Evolutionary conservation across 2,888 invertebrate species (phyloP).

Genomic region (Leptogaster cylindrica): DNA sequence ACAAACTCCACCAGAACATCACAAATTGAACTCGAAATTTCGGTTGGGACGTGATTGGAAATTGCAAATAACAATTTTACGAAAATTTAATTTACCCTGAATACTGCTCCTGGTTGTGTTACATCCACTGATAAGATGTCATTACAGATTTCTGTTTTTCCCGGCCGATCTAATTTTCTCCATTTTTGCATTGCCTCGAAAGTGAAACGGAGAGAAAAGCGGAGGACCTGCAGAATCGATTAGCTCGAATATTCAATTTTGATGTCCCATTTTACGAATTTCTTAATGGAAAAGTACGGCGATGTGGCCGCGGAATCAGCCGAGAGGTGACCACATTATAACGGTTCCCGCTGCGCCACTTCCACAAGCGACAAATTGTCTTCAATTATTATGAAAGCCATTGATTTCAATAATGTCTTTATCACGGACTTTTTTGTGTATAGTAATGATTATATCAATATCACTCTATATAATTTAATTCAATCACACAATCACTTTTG

Average conservation of each 20-base stretch:
- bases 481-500: too few relatives aligned
- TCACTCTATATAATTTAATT: too few relatives aligned
- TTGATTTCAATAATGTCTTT: too few relatives aligned
- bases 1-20: not conserved
- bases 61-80: conserved; percentile 39
- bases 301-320: too few relatives aligned
- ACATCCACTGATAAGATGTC: conserved; percentile 26
- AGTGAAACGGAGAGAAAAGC: not conserved
- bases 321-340: too few relatives aligned
- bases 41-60: conserved; percentile 45
- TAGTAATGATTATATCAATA: too few relatives aligned
- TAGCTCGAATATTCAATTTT: conserved; percentile 17
- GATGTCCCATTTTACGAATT: conserved; percentile 30
- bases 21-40: conserved; percentile 42
- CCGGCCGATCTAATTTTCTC: conserved; percentile 14
- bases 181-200: not conserved
- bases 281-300: too few relatives aligned
- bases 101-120: not conserved
- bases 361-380: too few relatives aligned
- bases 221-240: conserved; percentile 15
- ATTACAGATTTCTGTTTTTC: not conserved
- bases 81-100: conserved; percentile 37
- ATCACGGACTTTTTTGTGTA: too few relatives aligned
- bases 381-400: too few relatives aligned
- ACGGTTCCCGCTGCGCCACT: too few relatives aligned